These are phyloP conservation scores for Oenanthe melanoleuca DNA, from an alignment of 2,113 vertebrate genomes.

Conservation along the genomic window DNA sequence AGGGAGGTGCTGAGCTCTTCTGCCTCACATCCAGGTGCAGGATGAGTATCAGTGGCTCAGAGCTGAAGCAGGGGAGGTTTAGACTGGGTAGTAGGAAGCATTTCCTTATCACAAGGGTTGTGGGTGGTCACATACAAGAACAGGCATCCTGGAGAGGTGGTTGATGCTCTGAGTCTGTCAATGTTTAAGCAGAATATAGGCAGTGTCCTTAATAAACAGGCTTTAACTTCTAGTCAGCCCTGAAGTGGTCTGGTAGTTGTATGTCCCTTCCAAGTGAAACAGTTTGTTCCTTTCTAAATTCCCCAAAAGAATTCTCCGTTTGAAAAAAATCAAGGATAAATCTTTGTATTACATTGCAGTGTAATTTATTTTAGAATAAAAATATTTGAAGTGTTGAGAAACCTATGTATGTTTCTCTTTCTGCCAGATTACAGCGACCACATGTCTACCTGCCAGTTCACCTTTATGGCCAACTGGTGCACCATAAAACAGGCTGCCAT, in stretches of 20 bases:
- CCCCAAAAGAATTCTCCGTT: neutral
- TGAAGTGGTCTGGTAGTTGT: neutral
- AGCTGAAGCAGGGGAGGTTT: neutral
- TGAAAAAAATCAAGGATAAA: neutral
- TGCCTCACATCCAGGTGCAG: no score
- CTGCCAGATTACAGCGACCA: constrained; percentile 91
- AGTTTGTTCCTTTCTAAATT: neutral
- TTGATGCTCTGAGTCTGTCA: no score
- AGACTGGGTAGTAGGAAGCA: neutral
- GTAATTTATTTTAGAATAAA: neutral
- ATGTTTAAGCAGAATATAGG: neutral
- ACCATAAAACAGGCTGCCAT: constrained; percentile 98
- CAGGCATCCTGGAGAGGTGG: neutral
- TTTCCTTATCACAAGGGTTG: neutral
- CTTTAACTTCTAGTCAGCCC: neutral
- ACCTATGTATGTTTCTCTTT: constrained; percentile 8
- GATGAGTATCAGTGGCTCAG: no score
- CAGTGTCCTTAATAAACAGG: neutral
- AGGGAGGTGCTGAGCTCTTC: no score
- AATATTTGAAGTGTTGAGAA: neutral
- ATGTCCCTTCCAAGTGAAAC: neutral
- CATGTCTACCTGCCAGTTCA: constrained; percentile 96
- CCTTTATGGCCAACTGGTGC: constrained; percentile 96
- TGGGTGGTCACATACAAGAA: no score
- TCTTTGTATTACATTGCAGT: neutral